Conservation (phyloP, 2,888 invertebrate species). For the Spisula subtruncata region DNA sequence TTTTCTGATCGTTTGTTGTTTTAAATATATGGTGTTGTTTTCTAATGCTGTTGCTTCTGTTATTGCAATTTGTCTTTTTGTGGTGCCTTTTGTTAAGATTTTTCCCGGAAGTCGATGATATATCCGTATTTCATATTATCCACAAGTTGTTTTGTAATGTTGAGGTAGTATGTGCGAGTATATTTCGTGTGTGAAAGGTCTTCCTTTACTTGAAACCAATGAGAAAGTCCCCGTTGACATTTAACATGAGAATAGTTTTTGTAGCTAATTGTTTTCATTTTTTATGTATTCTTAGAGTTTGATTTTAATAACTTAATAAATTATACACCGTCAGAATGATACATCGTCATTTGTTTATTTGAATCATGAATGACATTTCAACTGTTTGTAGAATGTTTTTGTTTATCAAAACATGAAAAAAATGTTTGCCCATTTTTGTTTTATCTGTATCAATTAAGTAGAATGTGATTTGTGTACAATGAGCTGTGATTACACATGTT, state of each 20-base stretch:
- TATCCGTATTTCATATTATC: neutral
- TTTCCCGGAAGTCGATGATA: neutral
- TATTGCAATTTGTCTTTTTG: no score
- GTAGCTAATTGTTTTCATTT: neutral
- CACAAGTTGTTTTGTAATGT: no score
- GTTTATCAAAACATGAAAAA: neutral
- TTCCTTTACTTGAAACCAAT: neutral
- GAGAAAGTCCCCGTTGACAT: neutral
- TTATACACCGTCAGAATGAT: neutral
- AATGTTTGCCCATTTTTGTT: neutral
- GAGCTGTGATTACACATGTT: neutral
- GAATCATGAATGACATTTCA: neutral
- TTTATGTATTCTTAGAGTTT: neutral
- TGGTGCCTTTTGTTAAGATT: no score
- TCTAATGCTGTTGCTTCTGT: neutral
- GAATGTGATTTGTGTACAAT: neutral
- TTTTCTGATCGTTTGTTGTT: no score
- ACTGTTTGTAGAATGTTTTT: neutral
- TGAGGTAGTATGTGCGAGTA: no score
- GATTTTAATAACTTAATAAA: neutral
- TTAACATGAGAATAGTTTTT: neutral
- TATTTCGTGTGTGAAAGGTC: no score
- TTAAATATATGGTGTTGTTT: no score
- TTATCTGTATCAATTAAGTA: neutral
- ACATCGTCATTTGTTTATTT: neutral